These are phyloP conservation scores for Macrostomum lignano DNA, from an alignment of 1,140 invertebrate species.

Conservation along the genomic window DNA sequence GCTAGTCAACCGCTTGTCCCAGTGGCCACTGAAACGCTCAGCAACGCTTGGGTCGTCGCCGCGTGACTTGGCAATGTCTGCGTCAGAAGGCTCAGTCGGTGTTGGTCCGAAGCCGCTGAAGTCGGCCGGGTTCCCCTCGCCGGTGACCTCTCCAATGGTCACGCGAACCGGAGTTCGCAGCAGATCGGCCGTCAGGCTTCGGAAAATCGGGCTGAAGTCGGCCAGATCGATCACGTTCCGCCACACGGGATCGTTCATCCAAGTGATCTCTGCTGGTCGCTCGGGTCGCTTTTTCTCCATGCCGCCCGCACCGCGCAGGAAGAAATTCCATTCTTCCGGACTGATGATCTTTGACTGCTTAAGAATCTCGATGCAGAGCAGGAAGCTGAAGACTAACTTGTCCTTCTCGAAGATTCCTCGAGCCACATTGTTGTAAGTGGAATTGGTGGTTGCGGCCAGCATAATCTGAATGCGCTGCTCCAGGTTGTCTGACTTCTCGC, in stretches of 20 bases:
- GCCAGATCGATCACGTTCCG: constrained; percentile 24
- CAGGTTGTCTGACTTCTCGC: constrained; percentile 17
- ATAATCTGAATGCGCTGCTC: constrained; percentile 16
- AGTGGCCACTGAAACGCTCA: constrained; percentile 16
- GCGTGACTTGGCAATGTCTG: constrained; percentile 9
- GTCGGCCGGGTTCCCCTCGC: constrained; percentile 15
- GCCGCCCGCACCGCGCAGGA: constrained; percentile 26
- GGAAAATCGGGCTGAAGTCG: constrained; percentile 31
- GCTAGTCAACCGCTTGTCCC: constrained; percentile 16
- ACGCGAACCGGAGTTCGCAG: constrained; percentile 30
- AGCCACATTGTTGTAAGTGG: constrained; percentile 30
- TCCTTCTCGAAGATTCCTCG: constrained; percentile 29
- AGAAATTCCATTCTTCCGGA: constrained; percentile 39
- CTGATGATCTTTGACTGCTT: constrained; percentile 33
- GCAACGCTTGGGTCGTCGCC: neutral
- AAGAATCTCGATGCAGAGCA: constrained; percentile 45
- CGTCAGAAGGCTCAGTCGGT: constrained; percentile 12
- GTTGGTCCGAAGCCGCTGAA: constrained; percentile 12
- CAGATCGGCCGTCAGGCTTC: constrained; percentile 30
- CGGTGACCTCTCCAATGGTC: constrained; percentile 33
- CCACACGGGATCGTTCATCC: constrained; percentile 9
- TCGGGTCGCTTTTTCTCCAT: constrained; percentile 4
- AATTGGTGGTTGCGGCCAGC: constrained; percentile 29
- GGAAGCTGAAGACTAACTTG: constrained; percentile 33
- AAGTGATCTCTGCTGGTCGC: constrained; percentile 22